Evolutionary conservation across 1,140 invertebrate species (phyloP).

Genomic region (Pygmarrhopalites habei): DNA sequence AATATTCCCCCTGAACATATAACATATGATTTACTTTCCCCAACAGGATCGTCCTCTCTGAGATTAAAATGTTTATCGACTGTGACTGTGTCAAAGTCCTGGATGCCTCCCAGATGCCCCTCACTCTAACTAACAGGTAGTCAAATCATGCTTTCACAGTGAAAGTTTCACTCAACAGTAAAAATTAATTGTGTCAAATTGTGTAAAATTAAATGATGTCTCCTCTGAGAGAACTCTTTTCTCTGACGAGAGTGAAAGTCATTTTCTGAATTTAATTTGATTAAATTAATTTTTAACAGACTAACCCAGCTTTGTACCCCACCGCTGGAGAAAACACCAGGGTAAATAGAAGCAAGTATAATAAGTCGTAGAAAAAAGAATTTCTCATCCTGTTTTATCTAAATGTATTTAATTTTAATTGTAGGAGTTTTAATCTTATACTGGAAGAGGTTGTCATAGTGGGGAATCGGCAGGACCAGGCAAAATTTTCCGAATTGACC

Average conservation of each 20-base stretch:
- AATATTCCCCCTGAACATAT: too few relatives aligned
- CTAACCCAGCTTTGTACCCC: constrained; percentile 76
- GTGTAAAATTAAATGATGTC: too few relatives aligned
- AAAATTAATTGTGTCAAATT: too few relatives aligned
- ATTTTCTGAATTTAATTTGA: too few relatives aligned
- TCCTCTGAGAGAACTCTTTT: too few relatives aligned
- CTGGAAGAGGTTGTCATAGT: constrained; percentile 92
- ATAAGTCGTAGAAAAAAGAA: background rate
- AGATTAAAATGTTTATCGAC: constrained; percentile 91
- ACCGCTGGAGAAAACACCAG: constrained; percentile 73
- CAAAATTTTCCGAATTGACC: constrained; percentile 95
- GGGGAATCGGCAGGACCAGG: constrained; percentile 86
- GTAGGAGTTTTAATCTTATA: constrained; percentile 76
- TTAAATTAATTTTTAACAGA: too few relatives aligned
- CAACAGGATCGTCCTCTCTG: constrained; percentile 82
- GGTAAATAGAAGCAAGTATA: too few relatives aligned
- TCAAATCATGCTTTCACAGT: too few relatives aligned
- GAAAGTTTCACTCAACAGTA: too few relatives aligned
- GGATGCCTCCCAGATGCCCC: constrained; percentile 49
- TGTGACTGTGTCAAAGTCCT: constrained; percentile 83
- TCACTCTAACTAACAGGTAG: constrained; percentile 72
- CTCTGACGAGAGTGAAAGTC: too few relatives aligned
- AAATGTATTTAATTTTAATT: too few relatives aligned
- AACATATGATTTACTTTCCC: too few relatives aligned
- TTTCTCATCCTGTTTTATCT: constrained; percentile 41